Evolutionary conservation across 2,888 invertebrate species (phyloP).

Genomic region (Mimas tiliae): DNA sequence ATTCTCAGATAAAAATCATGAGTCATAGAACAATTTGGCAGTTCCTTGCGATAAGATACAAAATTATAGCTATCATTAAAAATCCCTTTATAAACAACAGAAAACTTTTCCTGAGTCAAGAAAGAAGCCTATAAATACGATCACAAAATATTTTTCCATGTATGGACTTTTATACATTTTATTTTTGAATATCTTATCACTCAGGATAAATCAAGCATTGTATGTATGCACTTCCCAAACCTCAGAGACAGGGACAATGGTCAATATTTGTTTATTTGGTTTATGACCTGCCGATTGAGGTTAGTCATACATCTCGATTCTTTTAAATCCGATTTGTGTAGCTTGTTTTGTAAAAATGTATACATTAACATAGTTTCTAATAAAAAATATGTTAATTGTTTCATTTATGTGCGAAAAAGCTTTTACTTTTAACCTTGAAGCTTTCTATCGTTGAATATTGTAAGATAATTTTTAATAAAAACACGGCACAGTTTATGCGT

Average conservation of each 20-base stretch:
- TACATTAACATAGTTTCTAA: constrained; percentile 1
- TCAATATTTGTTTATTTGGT: constrained; percentile 17
- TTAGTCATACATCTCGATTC: constrained; percentile 14
- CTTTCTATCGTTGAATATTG: constrained; percentile 4
- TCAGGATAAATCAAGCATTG: constrained; percentile 4
- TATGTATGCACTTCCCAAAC: background rate
- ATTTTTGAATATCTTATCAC: background rate
- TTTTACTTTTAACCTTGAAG: constrained; percentile 10
- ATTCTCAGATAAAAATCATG: too few species aligned
- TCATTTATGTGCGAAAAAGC: constrained; percentile 3
- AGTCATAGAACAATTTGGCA: too few species aligned
- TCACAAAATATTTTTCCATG: too few species aligned
- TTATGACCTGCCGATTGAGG: background rate
- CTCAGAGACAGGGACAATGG: background rate
- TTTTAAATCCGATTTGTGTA: constrained; percentile 1
- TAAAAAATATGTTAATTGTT: constrained; percentile 14
- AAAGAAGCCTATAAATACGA: too few species aligned
- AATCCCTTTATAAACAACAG: too few species aligned
- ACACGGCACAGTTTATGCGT: background rate
- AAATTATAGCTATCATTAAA: too few species aligned
- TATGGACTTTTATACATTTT: background rate
- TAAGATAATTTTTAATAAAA: background rate
- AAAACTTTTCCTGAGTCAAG: too few species aligned
- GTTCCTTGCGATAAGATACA: too few species aligned
- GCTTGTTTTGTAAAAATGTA: constrained; percentile 14